These are phyloP conservation scores for Enteromius trimaculatus DNA, from an alignment of 2,797 vertebrate species.

Conservation along the genomic window DNA sequence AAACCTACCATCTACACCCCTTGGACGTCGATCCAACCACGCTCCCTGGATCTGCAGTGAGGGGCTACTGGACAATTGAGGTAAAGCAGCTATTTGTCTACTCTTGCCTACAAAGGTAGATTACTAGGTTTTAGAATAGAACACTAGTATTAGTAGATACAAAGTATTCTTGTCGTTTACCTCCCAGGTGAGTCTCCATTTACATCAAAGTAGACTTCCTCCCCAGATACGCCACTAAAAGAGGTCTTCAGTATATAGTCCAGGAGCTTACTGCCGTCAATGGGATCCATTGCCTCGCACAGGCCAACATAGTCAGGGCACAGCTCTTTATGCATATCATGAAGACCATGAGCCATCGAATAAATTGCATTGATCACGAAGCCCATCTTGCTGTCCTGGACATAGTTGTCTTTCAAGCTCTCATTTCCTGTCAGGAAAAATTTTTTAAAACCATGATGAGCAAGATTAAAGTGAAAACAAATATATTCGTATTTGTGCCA, in stretches of 20 bases:
- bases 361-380: slow-evolving; percentile 99
- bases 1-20: too few relatives aligned
- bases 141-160: background rate
- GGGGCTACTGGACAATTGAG: too few relatives aligned
- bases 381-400: slow-evolving; percentile 99
- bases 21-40: too few relatives aligned
- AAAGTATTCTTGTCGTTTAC: slow-evolving; percentile 71
- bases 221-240: slow-evolving; percentile 92
- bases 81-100: background rate
- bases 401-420: slow-evolving; percentile 94
- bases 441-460: slow-evolving; percentile 1
- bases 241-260: slow-evolving; percentile 94
- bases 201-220: slow-evolving; percentile 96
- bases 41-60: too few relatives aligned
- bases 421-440: slow-evolving; percentile 85
- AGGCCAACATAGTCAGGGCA: slow-evolving; percentile 89
- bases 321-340: slow-evolving; percentile 91
- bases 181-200: slow-evolving; percentile 98
- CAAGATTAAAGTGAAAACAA: background rate
- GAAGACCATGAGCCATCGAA: slow-evolving; percentile 96
- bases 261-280: slow-evolving; percentile 94
- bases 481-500: slow-evolving; percentile 20
- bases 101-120: background rate
- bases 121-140: background rate
- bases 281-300: slow-evolving; percentile 95